Conservation (phyloP, 2,113 vertebrate species). For the Onychostoma macrolepis region DNA sequence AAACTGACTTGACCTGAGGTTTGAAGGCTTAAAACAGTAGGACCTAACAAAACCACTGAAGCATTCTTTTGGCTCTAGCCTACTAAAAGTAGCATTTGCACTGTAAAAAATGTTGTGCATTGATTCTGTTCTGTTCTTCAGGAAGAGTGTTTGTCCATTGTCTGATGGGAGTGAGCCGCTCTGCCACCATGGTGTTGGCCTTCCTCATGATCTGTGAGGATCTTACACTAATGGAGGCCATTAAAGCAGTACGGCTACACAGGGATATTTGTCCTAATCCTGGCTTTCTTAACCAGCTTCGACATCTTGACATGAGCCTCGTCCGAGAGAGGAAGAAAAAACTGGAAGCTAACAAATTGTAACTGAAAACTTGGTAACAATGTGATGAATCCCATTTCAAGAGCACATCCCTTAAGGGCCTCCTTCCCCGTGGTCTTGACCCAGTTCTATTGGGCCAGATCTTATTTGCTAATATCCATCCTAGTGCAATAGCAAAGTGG, state of each 20-base stretch:
- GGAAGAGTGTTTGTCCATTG: slow-evolving; percentile 79
- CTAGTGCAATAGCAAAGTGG: slow-evolving; percentile 38
- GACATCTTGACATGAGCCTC: slow-evolving; percentile 72
- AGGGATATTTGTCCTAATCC: slow-evolving; percentile 77
- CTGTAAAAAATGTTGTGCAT: not conserved
- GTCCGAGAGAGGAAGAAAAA: slow-evolving; percentile 66
- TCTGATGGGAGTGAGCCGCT: slow-evolving; percentile 79
- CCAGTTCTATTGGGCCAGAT: slow-evolving; percentile 28
- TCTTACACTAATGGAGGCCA: slow-evolving; percentile 71
- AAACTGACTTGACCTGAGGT: not conserved
- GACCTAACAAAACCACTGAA: not conserved
- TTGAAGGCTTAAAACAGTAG: not conserved
- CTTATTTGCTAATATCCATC: slow-evolving; percentile 44
- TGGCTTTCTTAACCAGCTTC: slow-evolving; percentile 78
- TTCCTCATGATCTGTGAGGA: slow-evolving; percentile 79
- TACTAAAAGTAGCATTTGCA: not conserved
- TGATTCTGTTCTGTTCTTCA: slow-evolving; percentile 48
- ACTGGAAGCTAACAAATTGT: slow-evolving; percentile 60
- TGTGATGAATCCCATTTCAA: slow-evolving; percentile 36
- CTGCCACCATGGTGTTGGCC: slow-evolving; percentile 75
- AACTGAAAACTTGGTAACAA: slow-evolving; percentile 54
- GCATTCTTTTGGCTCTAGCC: not conserved
- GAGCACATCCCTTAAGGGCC: slow-evolving; percentile 3
- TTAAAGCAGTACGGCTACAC: slow-evolving; percentile 68
- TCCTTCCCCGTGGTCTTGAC: slow-evolving; percentile 4